Evolutionary conservation across 2,888 invertebrate genomes (phyloP).

Genomic region (Eupithecia inturbata): DNA sequence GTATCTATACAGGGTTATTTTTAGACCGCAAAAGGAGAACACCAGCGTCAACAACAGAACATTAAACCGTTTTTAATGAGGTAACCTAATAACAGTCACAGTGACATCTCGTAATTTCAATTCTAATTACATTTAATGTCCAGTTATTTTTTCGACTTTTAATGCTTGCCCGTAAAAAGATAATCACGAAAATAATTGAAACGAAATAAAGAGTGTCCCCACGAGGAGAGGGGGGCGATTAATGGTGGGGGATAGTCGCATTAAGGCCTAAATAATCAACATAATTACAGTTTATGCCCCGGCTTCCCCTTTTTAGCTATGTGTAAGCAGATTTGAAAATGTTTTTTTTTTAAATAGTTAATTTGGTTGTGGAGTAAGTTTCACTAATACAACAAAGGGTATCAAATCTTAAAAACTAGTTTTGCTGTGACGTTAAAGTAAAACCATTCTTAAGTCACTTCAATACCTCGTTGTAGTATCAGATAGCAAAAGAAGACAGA

Average conservation of each 20-base stretch:
- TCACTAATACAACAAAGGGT: no score
- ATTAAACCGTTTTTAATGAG: slow-evolving; percentile 49
- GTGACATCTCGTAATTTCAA: slow-evolving; percentile 80
- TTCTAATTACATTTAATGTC: slow-evolving; percentile 82
- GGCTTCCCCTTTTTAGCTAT: slow-evolving; percentile 65
- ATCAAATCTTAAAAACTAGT: no score
- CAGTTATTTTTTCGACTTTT: slow-evolving; percentile 82
- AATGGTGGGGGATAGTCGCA: slow-evolving; percentile 81
- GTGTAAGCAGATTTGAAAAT: neutral
- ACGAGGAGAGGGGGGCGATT: slow-evolving; percentile 69
- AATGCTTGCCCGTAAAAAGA: slow-evolving; percentile 82
- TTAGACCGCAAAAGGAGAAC: neutral
- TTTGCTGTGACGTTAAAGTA: neutral
- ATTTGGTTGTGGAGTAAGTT: no score
- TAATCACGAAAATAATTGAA: slow-evolving; percentile 85
- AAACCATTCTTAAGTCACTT: neutral
- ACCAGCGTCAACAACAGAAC: slow-evolving; percentile 16
- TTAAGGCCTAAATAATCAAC: slow-evolving; percentile 84
- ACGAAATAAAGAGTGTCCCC: slow-evolving; percentile 76
- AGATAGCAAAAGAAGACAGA: neutral
- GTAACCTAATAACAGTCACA: slow-evolving; percentile 56
- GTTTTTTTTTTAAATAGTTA: neutral
- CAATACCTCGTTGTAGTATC: neutral
- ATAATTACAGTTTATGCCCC: slow-evolving; percentile 83
- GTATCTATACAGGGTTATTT: neutral